Percentiles rank a stretch among this genome's conserved stretches.
These are phyloP conservation scores for Asteroscopus sphinx DNA, from an alignment of 2,888 invertebrate species.

Conservation along the genomic window DNA sequence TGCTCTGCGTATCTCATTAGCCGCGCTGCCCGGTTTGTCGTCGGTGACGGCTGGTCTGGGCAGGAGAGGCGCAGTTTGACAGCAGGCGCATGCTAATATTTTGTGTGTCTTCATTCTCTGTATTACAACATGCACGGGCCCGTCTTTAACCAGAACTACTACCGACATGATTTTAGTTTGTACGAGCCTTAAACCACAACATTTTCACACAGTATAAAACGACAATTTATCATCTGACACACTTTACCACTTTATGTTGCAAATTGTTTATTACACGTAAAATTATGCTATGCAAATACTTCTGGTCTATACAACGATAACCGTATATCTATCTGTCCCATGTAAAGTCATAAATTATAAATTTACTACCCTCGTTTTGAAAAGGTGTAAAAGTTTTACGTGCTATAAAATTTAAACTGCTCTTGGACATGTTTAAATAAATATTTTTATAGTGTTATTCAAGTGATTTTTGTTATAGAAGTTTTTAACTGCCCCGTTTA, in stretches of 20 bases:
- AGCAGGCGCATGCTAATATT: too few relatives aligned
- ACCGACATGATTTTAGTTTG: too few relatives aligned
- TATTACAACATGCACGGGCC: too few relatives aligned
- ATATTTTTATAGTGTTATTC: slow-evolving; percentile 9
- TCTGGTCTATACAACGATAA: slow-evolving; percentile 50
- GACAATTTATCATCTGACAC: slow-evolving; percentile 12
- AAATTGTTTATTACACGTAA: slow-evolving; percentile 44
- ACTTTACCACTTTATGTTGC: slow-evolving; percentile 13
- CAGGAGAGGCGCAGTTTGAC: too few relatives aligned
- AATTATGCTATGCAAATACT: slow-evolving; percentile 61
- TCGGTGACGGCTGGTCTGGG: too few relatives aligned
- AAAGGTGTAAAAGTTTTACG: slow-evolving; percentile 79
- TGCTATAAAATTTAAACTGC: slow-evolving; percentile 66
- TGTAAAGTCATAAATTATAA: slow-evolving; percentile 75
- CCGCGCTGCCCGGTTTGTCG: too few relatives aligned
- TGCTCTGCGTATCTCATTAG: too few relatives aligned
- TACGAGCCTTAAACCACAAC: background rate
- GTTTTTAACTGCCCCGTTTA: too few relatives aligned
- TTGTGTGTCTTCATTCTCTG: too few relatives aligned
- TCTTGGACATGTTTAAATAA: slow-evolving; percentile 36
- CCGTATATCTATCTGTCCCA: slow-evolving; percentile 52
- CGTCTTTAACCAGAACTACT: too few relatives aligned
- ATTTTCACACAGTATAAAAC: slow-evolving; percentile 2
- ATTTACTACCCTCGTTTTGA: slow-evolving; percentile 70
- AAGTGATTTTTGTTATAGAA: slow-evolving; percentile 5